Conservation (phyloP, 53 echinoderm and acorn worm genomes). For the Apostichopus leukothele region DNA sequence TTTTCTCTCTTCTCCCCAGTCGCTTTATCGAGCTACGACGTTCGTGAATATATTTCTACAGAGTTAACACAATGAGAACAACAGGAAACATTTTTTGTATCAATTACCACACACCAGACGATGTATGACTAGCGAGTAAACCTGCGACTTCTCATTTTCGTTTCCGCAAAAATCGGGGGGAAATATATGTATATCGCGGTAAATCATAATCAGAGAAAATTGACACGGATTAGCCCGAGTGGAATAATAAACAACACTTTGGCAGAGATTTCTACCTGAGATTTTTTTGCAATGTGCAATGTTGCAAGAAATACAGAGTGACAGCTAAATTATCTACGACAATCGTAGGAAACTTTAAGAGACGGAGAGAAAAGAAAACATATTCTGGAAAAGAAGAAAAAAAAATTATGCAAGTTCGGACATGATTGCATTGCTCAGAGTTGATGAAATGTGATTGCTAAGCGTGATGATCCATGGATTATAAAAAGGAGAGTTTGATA, state of each 20-base stretch:
- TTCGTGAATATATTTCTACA: neutral
- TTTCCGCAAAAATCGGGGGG: neutral
- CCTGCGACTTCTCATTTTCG: constrained; percentile 4
- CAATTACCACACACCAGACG: neutral
- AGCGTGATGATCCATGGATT: neutral
- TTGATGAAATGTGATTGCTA: neutral
- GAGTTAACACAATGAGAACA: neutral
- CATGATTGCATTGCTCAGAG: neutral
- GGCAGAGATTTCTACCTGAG: neutral
- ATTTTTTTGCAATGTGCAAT: neutral
- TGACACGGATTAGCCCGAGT: neutral
- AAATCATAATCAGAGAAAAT: constrained; percentile 10
- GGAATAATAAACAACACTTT: constrained; percentile 13
- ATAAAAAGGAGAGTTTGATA: too few relatives aligned
- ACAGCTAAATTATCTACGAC: neutral
- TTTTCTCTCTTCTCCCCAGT: neutral
- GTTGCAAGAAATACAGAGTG: neutral
- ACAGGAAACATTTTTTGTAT: neutral
- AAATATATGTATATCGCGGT: neutral
- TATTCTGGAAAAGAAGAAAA: neutral
- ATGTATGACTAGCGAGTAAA: constrained; percentile 9
- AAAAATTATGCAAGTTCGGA: neutral
- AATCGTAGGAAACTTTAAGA: neutral
- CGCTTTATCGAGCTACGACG: neutral
- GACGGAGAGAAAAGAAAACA: neutral